A percentile compares a stretch with the other conserved stretches of the same genome.
These are phyloP conservation scores for Eilema griseolum DNA, from an alignment of 2,888 invertebrate species.

Conservation along the genomic window DNA sequence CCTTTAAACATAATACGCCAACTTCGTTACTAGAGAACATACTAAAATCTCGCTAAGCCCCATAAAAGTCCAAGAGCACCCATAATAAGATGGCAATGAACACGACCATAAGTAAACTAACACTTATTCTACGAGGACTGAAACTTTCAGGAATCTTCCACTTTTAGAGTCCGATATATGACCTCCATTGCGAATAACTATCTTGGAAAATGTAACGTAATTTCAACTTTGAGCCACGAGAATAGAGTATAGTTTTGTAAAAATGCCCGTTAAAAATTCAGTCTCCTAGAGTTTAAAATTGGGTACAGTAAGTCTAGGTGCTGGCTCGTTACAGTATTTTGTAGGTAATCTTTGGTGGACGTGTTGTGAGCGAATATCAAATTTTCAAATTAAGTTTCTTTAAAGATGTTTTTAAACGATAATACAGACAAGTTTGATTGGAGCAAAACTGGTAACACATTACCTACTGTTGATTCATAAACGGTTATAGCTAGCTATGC, in stretches of 20 bases:
- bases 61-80: conserved; percentile 18
- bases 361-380: conserved; percentile 13
- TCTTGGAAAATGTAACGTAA: neutral
- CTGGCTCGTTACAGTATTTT: conserved; percentile 52
- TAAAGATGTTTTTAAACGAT: too few species aligned
- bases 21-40: neutral
- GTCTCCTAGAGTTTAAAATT: conserved; percentile 67
- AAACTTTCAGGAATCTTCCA: conserved; percentile 51
- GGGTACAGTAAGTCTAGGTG: conserved; percentile 68
- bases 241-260: conserved; percentile 7
- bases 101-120: conserved; percentile 32
- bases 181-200: conserved; percentile 44
- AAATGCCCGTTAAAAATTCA: conserved; percentile 1
- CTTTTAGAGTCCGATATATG: conserved; percentile 53
- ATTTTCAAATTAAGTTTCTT: neutral
- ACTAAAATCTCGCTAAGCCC: conserved; percentile 5
- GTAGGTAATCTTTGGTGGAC: conserved; percentile 33
- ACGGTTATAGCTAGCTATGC: too few species aligned
- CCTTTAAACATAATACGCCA: neutral
- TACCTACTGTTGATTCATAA: too few species aligned
- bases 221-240: neutral
- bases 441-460: too few species aligned
- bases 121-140: conserved; percentile 33
- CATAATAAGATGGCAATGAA: conserved; percentile 19
- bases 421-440: too few species aligned